Conservation (phyloP, 1,140 invertebrate genomes). For the Argopecten irradians region DNA sequence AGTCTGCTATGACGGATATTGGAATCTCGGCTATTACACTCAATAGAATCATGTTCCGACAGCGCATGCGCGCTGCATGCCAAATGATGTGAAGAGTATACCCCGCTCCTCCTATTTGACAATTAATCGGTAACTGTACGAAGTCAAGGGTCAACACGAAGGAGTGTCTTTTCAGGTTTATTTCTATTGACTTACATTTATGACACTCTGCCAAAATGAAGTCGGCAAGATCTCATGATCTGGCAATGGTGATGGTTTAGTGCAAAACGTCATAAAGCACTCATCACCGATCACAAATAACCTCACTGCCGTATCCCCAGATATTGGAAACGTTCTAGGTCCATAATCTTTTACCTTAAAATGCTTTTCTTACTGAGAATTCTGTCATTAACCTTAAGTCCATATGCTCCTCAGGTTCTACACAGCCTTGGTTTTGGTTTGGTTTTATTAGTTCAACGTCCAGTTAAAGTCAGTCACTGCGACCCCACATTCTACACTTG, state of each 20-base stretch:
- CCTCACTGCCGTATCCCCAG: too few relatives aligned
- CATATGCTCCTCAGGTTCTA: too few relatives aligned
- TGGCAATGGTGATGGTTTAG: not conserved
- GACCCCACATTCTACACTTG: too few relatives aligned
- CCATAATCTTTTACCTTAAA: too few relatives aligned
- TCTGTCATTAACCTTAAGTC: too few relatives aligned
- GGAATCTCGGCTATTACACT: not conserved
- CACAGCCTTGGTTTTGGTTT: too few relatives aligned
- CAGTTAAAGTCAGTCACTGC: too few relatives aligned
- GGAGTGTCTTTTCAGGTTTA: not conserved
- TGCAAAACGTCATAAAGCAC: not conserved
- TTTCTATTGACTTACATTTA: not conserved
- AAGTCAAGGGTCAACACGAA: not conserved
- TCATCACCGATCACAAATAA: too few relatives aligned
- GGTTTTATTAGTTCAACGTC: too few relatives aligned
- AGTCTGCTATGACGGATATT: slow-evolving; percentile 21
- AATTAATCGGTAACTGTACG: not conserved
- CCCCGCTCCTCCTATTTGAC: not conserved
- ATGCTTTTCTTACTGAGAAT: too few relatives aligned
- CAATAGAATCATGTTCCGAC: slow-evolving; percentile 1
- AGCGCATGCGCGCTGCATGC: not conserved
- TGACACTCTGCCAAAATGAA: not conserved
- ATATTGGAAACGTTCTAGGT: too few relatives aligned
- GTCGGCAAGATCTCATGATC: not conserved
- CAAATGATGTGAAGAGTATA: not conserved